These are phyloP conservation scores for Bombyx mori DNA, from an alignment of 1,140 invertebrate species.

Conservation along the genomic window ASM3026992v2 NC_085124.1:9011001-9011500, in stretches of 20 bases:
- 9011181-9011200: slow-evolving; percentile 35
- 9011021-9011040: neutral
- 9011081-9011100: slow-evolving; percentile 13
- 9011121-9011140: slow-evolving; percentile 55
- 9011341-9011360: slow-evolving; percentile 18
- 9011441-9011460: too few species aligned
- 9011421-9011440: slow-evolving; percentile 19
- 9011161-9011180: slow-evolving; percentile 33
- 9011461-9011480: too few species aligned
- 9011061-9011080: neutral
- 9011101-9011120: slow-evolving; percentile 27
- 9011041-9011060: too few species aligned
- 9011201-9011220: slow-evolving; percentile 44
- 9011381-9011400: slow-evolving; percentile 23
- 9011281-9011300: slow-evolving; percentile 60
- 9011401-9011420: slow-evolving; percentile 39
- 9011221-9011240: slow-evolving; percentile 53
- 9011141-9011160: slow-evolving; percentile 43
- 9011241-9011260: slow-evolving; percentile 47
- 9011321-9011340: slow-evolving; percentile 23
- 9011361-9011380: slow-evolving; percentile 30
- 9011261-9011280: slow-evolving; percentile 63
- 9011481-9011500: too few species aligned
- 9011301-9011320: slow-evolving; percentile 57
- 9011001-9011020: neutral